These are phyloP conservation scores for Torymus tubicola DNA, from an alignment of 2,888 invertebrate species.

Conservation along the genomic window DNA sequence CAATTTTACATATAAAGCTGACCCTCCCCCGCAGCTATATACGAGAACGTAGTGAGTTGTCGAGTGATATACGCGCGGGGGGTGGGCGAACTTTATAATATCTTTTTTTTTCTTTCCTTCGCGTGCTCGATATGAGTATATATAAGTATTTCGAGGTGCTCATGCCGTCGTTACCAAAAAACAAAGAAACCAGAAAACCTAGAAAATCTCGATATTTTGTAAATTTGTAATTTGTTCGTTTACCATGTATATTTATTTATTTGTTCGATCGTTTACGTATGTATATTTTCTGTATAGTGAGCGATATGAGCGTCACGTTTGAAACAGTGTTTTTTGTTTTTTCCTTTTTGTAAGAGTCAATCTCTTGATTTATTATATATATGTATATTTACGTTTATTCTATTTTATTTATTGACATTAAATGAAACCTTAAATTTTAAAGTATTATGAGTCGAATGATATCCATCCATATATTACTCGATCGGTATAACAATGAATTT, in stretches of 20 bases:
- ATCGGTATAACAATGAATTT: neutral
- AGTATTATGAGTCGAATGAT: no score
- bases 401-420: no score
- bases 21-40: neutral
- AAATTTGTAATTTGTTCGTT: neutral
- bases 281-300: conserved; percentile 1
- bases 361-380: no score
- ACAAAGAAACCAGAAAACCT: no score
- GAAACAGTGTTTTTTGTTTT: conserved; percentile 40
- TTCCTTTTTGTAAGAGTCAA: neutral
- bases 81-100: neutral
- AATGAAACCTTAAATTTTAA: no score
- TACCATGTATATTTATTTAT: conserved; percentile 13
- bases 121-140: neutral
- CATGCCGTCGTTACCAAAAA: conserved; percentile 29
- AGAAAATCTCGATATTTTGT: conserved; percentile 33
- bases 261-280: conserved; percentile 35
- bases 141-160: conserved; percentile 39
- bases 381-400: no score
- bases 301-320: conserved; percentile 3
- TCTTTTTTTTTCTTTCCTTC: conserved; percentile 1
- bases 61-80: neutral
- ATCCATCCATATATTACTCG: neutral
- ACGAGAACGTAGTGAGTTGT: no score
- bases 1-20: conserved; percentile 20